Evolutionary conservation across 2,797 vertebrate species (phyloP).

Genomic region (Xenopus petersii): DNA sequence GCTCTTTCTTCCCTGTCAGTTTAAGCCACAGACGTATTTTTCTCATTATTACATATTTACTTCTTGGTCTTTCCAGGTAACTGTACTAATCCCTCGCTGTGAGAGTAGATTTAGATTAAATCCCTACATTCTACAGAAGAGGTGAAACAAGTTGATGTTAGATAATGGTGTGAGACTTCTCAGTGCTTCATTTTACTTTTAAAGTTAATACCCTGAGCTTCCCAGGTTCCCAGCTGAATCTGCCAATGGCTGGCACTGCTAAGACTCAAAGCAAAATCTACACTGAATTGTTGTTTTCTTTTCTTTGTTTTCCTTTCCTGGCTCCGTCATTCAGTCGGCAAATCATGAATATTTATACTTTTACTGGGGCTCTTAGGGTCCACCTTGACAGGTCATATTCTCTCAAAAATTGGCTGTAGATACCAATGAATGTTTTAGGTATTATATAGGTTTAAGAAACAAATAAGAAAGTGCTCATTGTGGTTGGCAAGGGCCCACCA

Average conservation of each 20-base stretch:
- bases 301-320: conserved; percentile 1
- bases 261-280: conserved; percentile 1
- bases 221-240: conserved; percentile 13
- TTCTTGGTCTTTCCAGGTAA: background rate
- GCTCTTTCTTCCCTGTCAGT: no score
- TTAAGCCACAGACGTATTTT: no score
- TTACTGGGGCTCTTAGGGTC: no score
- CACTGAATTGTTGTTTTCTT: conserved; percentile 4
- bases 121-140: conserved; percentile 13
- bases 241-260: conserved; percentile 9
- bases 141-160: background rate
- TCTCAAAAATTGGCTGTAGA: no score
- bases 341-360: conserved; percentile 34
- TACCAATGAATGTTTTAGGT: no score
- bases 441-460: no score
- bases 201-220: conserved; percentile 24
- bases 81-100: background rate
- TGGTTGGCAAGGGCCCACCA: no score
- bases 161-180: background rate
- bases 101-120: conserved; percentile 7
- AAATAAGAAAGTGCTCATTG: no score
- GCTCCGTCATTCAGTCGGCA: conserved; percentile 2
- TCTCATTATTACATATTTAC: background rate
- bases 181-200: conserved; percentile 41
- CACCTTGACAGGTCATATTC: no score